phyloP scores from a whole-genome alignment of 2,888 invertebrate genomes.

The Dioctria rufipes region DNA sequence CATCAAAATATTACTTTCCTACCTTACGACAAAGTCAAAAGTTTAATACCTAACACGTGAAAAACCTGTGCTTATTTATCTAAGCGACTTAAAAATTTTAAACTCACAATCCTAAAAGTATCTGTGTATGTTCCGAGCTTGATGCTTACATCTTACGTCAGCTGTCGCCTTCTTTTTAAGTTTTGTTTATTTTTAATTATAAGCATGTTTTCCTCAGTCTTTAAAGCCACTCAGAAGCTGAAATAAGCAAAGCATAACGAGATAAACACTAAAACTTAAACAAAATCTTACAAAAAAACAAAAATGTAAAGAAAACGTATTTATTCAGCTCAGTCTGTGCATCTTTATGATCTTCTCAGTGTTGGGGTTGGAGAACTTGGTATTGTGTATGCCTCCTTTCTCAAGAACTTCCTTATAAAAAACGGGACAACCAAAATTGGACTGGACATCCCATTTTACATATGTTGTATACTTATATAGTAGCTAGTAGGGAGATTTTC shows the following conservation, averaged over 20 bases:
- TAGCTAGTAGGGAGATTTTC: too few relatives aligned
- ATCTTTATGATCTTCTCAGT: background rate
- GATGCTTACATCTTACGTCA: too few relatives aligned
- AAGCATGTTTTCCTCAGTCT: background rate
- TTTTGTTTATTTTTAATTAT: constrained; percentile 34
- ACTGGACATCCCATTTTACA: background rate
- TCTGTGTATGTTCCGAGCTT: too few relatives aligned
- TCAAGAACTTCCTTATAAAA: background rate
- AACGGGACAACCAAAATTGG: constrained; percentile 16
- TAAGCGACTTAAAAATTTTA: too few relatives aligned
- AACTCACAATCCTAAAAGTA: too few relatives aligned
- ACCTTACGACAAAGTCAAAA: too few relatives aligned
- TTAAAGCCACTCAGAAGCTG: background rate
- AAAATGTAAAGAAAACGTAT: constrained; percentile 36
- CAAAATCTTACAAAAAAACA: background rate
- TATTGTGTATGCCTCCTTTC: background rate
- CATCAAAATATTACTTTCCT: too few relatives aligned
- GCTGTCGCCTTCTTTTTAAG: background rate
- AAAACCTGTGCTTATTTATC: too few relatives aligned
- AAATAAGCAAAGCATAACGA: constrained; percentile 27
- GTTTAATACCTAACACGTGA: too few relatives aligned
- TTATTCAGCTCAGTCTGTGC: constrained; percentile 15
- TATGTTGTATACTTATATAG: background rate
- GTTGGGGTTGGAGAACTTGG: background rate
- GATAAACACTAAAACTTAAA: constrained; percentile 22